phyloP scores from a whole-genome alignment of 2,113 vertebrate species.

The Saccopteryx leptura region DNA sequence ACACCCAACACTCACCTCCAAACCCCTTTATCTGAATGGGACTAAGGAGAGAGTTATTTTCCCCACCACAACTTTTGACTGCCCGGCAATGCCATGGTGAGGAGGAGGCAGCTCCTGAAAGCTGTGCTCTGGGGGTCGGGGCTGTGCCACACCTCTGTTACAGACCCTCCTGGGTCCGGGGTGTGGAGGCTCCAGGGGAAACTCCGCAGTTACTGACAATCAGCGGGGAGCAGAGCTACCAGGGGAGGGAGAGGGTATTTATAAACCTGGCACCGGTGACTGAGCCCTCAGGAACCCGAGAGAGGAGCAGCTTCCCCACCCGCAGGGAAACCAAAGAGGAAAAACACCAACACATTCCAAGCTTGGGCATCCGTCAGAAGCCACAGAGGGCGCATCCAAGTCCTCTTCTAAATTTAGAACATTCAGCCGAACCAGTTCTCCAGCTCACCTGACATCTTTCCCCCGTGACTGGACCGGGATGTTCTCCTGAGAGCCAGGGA shows the following conservation, averaged over 20 bases:
- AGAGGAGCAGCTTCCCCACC: slow-evolving; percentile 59
- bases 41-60: neutral
- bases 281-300: slow-evolving; percentile 71
- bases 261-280: slow-evolving; percentile 66
- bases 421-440: slow-evolving; percentile 71
- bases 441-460: neutral
- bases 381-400: slow-evolving; percentile 49
- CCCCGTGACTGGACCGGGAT: neutral
- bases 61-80: neutral
- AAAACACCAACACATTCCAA: slow-evolving; percentile 68
- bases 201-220: neutral
- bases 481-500: neutral
- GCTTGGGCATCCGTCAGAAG: slow-evolving; percentile 67
- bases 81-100: neutral
- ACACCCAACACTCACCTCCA: neutral
- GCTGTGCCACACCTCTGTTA: rapidly evolving
- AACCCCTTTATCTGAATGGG: neutral
- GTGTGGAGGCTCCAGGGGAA: neutral
- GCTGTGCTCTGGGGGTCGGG: neutral
- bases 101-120: neutral
- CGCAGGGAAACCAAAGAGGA: slow-evolving; percentile 65
- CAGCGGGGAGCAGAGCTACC: neutral
- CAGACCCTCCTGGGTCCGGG: neutral
- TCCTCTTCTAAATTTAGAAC: slow-evolving; percentile 81
- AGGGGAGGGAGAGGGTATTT: slow-evolving; percentile 63